Conservation (phyloP, 1,140 invertebrate species). For the Drosophila neocordata region DNA sequence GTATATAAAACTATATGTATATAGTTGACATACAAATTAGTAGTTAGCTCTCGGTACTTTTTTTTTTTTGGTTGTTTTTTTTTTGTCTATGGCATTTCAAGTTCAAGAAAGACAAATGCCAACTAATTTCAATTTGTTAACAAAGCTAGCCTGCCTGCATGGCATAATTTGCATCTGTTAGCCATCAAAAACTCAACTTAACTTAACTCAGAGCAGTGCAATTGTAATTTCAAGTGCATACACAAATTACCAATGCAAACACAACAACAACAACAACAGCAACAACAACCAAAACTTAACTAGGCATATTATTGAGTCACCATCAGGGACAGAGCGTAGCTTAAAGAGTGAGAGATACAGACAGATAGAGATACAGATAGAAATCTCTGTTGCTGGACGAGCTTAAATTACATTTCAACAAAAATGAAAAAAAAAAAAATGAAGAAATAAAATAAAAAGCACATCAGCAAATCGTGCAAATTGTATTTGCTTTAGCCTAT, state of each 20-base stretch:
- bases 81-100: conserved; percentile 56
- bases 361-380: conserved; percentile 43
- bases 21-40: conserved; percentile 74
- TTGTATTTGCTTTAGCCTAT: conserved; percentile 72
- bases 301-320: conserved; percentile 73
- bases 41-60: conserved; percentile 38
- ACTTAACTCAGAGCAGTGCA: conserved; percentile 25
- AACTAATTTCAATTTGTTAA: conserved; percentile 28
- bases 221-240: conserved; percentile 71
- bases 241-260: conserved; percentile 77
- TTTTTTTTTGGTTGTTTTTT: conserved; percentile 5
- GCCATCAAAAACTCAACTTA: conserved; percentile 8
- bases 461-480: conserved; percentile 67
- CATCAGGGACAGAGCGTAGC: conserved; percentile 37
- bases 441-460: neutral
- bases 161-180: conserved; percentile 45
- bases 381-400: conserved; percentile 35
- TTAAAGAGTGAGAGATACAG: conserved; percentile 40
- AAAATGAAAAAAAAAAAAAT: conserved; percentile 10
- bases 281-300: conserved; percentile 39
- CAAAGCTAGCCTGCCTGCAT: conserved; percentile 13
- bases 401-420: conserved; percentile 50
- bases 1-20: conserved; percentile 4
- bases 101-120: conserved; percentile 48
- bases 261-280: conserved; percentile 13